These are phyloP conservation scores for Gibbula magus DNA, from an alignment of 2,888 invertebrate species.

Conservation along the genomic window DNA sequence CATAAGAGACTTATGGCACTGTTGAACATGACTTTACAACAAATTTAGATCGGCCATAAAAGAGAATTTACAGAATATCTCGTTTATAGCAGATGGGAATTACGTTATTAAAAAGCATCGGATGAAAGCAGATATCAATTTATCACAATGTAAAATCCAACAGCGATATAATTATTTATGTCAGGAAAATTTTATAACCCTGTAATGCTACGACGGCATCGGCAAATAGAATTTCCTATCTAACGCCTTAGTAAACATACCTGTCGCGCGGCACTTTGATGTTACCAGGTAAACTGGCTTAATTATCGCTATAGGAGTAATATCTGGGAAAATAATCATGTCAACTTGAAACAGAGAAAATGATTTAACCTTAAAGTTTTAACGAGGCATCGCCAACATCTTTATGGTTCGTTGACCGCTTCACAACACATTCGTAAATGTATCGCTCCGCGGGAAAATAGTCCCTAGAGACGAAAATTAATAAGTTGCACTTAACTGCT, in stretches of 20 bases:
- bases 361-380: neutral
- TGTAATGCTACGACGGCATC: neutral
- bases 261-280: neutral
- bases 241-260: neutral
- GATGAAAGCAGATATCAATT: too few relatives aligned
- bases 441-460: neutral
- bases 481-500: constrained; percentile 2
- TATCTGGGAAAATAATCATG: constrained; percentile 5
- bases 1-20: too few relatives aligned
- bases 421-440: neutral
- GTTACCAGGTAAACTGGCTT: neutral
- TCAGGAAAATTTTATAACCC: neutral
- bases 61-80: too few relatives aligned
- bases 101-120: too few relatives aligned
- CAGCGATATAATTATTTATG: neutral
- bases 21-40: too few relatives aligned
- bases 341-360: neutral
- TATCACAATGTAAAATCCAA: neutral
- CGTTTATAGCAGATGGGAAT: too few relatives aligned
- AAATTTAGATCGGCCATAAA: too few relatives aligned
- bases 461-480: neutral
- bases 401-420: neutral
- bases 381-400: neutral
- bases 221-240: neutral
- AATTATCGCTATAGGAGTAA: neutral